A percentile compares a stretch with the other conserved stretches of the same genome.
phyloP scores from a whole-genome alignment of 2,888 invertebrate species.

The Scaptomyza flava region DNA sequence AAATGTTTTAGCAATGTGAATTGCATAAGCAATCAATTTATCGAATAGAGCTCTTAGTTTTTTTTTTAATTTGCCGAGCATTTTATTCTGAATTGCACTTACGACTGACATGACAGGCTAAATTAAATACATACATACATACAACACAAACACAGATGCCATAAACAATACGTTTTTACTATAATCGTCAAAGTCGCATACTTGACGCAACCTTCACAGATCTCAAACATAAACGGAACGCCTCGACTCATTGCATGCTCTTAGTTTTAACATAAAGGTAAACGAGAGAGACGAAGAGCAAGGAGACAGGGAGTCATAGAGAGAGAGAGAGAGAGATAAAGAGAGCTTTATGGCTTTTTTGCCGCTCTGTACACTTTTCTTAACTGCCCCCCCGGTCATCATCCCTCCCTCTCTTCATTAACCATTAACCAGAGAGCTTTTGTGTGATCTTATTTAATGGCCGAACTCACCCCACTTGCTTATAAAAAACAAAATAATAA shows the following conservation, averaged over 20 bases:
- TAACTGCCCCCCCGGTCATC: too few species aligned
- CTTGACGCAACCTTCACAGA: conserved; percentile 34
- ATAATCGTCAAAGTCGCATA: conserved; percentile 22
- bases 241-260: conserved; percentile 11
- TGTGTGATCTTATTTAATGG: too few species aligned
- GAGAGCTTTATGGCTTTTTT: conserved; percentile 1
- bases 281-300: background rate
- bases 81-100: conserved; percentile 22
- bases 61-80: conserved; percentile 1
- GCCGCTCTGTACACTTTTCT: too few species aligned
- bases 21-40: conserved; percentile 10
- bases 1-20: conserved; percentile 7
- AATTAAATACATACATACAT: conserved; percentile 27
- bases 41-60: conserved; percentile 2
- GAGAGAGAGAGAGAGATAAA: background rate
- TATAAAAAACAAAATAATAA: too few species aligned
- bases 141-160: conserved; percentile 9
- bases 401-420: too few species aligned
- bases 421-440: too few species aligned
- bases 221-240: conserved; percentile 15
- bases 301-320: too few species aligned
- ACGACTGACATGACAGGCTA: conserved; percentile 27
- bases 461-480: too few species aligned
- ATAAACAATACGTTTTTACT: conserved; percentile 21
- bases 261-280: conserved; percentile 32